Base-by-base conservation (phyloP, 2,888 invertebrate genomes). In the Tupiocoris notatus region DNA sequence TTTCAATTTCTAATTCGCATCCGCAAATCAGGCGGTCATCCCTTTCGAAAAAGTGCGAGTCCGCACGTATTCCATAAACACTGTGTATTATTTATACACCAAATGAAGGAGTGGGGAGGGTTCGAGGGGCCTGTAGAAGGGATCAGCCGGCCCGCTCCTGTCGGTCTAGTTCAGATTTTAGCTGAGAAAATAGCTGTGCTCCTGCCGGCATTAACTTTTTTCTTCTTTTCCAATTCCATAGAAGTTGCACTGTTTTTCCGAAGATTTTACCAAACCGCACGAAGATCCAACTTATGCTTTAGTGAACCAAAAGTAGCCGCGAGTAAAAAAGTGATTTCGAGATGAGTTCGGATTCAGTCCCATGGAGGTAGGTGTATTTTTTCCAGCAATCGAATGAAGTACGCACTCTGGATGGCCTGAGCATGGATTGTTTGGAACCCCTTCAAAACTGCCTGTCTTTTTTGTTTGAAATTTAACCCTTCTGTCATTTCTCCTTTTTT, bases 281-380 rank as follows among this genome's bases (percentile, higher is more conserved):
- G n/a, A 39, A 39, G 17, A 18, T 21, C 3, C 3, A 24, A 12
- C 39, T 3, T 3, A 18, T 23, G 24, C 25, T 18, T 18, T 16
- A 12, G 65, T 65, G 24, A 39, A 39, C 39, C 39, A 3, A 12
- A 39, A 39, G 39, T 12, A 39, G 39, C 39, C 39, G 39, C 39
- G 39, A 7, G 3, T 39, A 7, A 39, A 61, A 57, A 61, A 73
- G 73, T 73, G 73, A 62, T 63, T 62, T 54, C 24, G 59, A 75
- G 54, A 80, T 80, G 80, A 78, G 78, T 77, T 74, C 79, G 77
- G 80, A 80, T 68, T 77, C 78, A 62, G 77, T 77, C 56, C 80
- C 80, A 16, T 80, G 80, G 80, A 80, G 80, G 80, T 80, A 66
- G 77, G 79, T 77, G 68, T 17, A 20, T 70, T 22, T 70, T 56